Percentiles rank a stretch among this genome's conserved stretches.
phyloP scores from a whole-genome alignment of 64 coral and sea anemone species.

The Porites australiensis region DNA sequence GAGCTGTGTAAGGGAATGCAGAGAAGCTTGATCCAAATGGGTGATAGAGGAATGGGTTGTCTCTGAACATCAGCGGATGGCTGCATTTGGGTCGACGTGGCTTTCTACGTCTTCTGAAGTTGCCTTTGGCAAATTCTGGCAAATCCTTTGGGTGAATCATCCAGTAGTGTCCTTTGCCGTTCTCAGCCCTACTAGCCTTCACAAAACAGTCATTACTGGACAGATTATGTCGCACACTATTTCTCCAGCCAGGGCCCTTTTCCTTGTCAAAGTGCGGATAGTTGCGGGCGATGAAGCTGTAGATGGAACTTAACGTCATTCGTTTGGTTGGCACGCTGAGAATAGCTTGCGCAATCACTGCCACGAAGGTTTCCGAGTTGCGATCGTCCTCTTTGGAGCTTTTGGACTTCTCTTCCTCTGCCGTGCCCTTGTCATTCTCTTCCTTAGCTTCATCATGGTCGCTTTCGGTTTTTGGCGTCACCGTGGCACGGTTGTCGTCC shows the following conservation, averaged over 20 bases:
- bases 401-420: constrained; percentile 48
- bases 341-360: constrained; percentile 68
- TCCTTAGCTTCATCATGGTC: constrained; percentile 40
- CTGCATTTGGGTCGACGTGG: constrained; percentile 61
- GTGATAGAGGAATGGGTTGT: constrained; percentile 27
- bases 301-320: constrained; percentile 76
- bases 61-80: constrained; percentile 43
- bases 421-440: not conserved
- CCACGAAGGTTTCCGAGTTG: constrained; percentile 70
- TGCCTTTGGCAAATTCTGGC: constrained; percentile 74
- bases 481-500: not conserved
- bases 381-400: constrained; percentile 61
- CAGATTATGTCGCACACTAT: constrained; percentile 76
- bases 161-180: constrained; percentile 80
- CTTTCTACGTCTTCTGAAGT: constrained; percentile 64
- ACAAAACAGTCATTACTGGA: constrained; percentile 82
- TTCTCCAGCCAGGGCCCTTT: constrained; percentile 75
- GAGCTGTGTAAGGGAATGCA: constrained; percentile 42
- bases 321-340: constrained; percentile 76
- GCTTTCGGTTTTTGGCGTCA: not conserved
- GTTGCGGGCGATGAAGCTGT: constrained; percentile 60
- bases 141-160: constrained; percentile 83
- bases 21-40: constrained; percentile 22
- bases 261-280: constrained; percentile 77
- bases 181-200: constrained; percentile 78